These are phyloP conservation scores for Oplegnathus fasciatus DNA, from an alignment of 2,113 vertebrate genomes.

Conservation along the genomic window DNA sequence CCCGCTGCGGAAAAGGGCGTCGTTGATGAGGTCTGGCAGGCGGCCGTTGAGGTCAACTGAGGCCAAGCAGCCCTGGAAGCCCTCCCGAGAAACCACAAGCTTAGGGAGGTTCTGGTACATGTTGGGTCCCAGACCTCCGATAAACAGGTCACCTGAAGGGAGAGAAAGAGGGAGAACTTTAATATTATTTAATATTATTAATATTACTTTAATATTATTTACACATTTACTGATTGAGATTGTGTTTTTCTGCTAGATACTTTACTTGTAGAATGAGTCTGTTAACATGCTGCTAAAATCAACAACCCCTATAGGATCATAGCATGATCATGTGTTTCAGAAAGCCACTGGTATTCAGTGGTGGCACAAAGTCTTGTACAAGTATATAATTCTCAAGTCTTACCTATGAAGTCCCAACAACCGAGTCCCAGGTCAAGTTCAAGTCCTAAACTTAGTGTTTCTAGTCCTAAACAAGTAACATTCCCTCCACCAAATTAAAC, in stretches of 20 bases:
- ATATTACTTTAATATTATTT: neutral
- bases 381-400: too few species aligned
- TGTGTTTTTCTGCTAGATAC: neutral
- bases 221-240: neutral
- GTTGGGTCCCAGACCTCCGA: conserved; percentile 94
- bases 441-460: too few species aligned
- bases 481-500: too few species aligned
- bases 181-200: too few species aligned
- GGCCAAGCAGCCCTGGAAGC: conserved; percentile 96
- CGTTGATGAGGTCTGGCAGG: conserved; percentile 95
- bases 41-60: conserved; percentile 97
- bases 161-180: neutral
- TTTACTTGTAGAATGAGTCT: neutral
- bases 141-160: conserved; percentile 92
- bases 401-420: too few species aligned
- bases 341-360: neutral
- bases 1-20: conserved; percentile 94
- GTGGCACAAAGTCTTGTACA: neutral
- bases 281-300: neutral
- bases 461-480: too few species aligned
- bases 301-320: neutral
- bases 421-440: too few species aligned
- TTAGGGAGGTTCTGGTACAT: conserved; percentile 98
- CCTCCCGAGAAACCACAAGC: conserved; percentile 95
- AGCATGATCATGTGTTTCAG: neutral